These are phyloP conservation scores for Ctena decussata DNA, from an alignment of 2,888 invertebrate genomes.

Conservation along the genomic window DNA sequence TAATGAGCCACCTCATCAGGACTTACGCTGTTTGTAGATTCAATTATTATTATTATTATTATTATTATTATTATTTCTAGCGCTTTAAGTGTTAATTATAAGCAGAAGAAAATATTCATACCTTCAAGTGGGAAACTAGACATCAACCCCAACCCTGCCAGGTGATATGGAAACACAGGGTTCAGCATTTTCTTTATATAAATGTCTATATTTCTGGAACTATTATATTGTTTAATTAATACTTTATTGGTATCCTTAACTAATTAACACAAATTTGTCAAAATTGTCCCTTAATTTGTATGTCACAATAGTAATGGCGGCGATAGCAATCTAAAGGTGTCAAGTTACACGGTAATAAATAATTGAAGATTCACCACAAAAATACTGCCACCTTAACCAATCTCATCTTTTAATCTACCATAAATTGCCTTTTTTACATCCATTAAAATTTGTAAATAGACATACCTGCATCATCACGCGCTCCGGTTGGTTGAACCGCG, in stretches of 20 bases:
- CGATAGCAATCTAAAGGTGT: neutral
- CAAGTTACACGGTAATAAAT: neutral
- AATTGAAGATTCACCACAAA: neutral
- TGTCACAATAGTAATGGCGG: neutral
- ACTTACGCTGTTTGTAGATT: no score
- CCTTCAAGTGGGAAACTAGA: constrained; percentile 79
- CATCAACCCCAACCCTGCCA: constrained; percentile 78
- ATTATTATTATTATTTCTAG: no score
- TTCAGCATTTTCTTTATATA: constrained; percentile 69
- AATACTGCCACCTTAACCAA: neutral
- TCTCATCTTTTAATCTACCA: constrained; percentile 28
- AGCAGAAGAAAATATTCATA: constrained; percentile 39
- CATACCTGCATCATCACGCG: constrained; percentile 10
- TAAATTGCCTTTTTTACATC: constrained; percentile 29
- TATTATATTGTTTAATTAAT: neutral
- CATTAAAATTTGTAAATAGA: constrained; percentile 49
- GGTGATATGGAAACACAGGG: constrained; percentile 78
- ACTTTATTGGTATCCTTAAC: neutral
- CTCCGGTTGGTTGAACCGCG: constrained; percentile 1
- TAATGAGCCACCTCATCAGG: no score
- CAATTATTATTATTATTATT: no score
- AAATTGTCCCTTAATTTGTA: neutral
- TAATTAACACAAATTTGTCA: neutral
- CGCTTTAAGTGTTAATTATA: no score
- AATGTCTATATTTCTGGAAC: neutral